A percentile compares a stretch with the other conserved stretches of the same genome.
Evolutionary conservation across 2,888 invertebrate genomes (phyloP).

Genomic region (Lacanobia oleracea): DNA sequence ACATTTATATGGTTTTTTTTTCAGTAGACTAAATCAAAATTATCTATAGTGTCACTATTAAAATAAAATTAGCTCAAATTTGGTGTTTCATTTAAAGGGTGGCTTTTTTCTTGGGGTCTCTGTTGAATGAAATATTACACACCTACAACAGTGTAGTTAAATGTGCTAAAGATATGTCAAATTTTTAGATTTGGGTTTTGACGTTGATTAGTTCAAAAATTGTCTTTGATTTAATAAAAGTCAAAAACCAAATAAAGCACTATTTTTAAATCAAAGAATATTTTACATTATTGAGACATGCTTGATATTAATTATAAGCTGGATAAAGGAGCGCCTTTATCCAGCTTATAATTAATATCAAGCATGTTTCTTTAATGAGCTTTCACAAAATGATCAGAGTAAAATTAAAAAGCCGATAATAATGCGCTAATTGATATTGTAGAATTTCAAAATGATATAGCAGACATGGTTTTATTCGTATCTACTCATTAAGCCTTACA

Average conservation of each 20-base stretch:
- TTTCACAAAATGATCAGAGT: neutral
- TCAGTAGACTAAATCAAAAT: slow-evolving; percentile 51
- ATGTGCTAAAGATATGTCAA: too few relatives aligned
- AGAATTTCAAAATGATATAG: neutral
- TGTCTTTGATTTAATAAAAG: neutral
- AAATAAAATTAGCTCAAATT: slow-evolving; percentile 67
- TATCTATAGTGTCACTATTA: slow-evolving; percentile 73
- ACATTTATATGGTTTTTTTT: slow-evolving; percentile 12
- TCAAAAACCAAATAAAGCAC: too few relatives aligned
- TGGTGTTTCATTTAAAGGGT: slow-evolving; percentile 56
- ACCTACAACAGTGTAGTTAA: too few relatives aligned
- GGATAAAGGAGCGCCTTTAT: too few relatives aligned
- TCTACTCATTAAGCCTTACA: neutral
- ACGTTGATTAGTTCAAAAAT: too few relatives aligned
- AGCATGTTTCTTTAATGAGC: too few relatives aligned
- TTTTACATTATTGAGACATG: too few relatives aligned
- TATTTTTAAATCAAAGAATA: too few relatives aligned
- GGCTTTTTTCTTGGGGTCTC: neutral
- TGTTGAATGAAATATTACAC: too few relatives aligned
- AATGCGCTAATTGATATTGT: neutral
- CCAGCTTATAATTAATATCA: too few relatives aligned
- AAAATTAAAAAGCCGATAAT: neutral
- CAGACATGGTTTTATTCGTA: neutral
- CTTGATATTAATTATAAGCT: too few relatives aligned
- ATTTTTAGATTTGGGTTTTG: too few relatives aligned